phyloP scores from a whole-genome alignment of 2,888 invertebrate species.

The Copidosoma aretas region DNA sequence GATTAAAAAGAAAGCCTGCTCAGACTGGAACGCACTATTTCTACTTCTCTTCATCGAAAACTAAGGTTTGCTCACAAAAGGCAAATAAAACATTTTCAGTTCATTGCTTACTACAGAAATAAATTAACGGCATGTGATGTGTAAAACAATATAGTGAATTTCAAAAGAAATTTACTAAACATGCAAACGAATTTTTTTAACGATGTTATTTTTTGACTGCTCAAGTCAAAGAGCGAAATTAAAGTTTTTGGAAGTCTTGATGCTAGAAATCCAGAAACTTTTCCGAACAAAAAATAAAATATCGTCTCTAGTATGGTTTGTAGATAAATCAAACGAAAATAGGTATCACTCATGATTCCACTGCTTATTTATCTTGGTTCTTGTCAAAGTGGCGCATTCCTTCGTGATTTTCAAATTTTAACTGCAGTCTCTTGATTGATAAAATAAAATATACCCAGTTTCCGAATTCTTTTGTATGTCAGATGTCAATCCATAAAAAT shows the following conservation, averaged over 20 bases:
- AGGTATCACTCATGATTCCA: conserved; percentile 23
- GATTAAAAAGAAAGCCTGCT: conserved; percentile 30
- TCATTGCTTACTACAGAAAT: conserved; percentile 19
- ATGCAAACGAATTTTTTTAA: conserved; percentile 31
- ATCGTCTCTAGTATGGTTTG: conserved; percentile 31
- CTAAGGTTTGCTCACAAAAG: conserved; percentile 18
- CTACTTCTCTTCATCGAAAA: conserved; percentile 22
- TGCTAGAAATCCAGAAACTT: conserved; percentile 32
- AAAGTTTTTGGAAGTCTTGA: conserved; percentile 35
- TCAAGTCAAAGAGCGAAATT: conserved; percentile 34
- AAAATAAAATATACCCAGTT: conserved; percentile 99
- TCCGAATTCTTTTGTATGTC: conserved; percentile 99
- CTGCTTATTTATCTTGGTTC: conserved; percentile 34
- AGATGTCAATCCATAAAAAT: conserved; percentile 98
- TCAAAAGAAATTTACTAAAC: conserved; percentile 28
- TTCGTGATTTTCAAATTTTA: conserved; percentile 47
- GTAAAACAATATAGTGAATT: conserved; percentile 26
- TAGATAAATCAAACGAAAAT: conserved; percentile 35
- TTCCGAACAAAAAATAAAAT: conserved; percentile 39
- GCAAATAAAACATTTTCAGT: conserved; percentile 20
- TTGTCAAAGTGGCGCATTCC: conserved; percentile 26
- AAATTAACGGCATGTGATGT: conserved; percentile 26
- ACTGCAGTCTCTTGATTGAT: conserved; percentile 87
- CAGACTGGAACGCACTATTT: conserved; percentile 23
- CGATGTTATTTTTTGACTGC: conserved; percentile 29